Evolutionary conservation across 2,113 vertebrate genomes (phyloP).

Genomic region (Thoracochromis brauschi): DNA sequence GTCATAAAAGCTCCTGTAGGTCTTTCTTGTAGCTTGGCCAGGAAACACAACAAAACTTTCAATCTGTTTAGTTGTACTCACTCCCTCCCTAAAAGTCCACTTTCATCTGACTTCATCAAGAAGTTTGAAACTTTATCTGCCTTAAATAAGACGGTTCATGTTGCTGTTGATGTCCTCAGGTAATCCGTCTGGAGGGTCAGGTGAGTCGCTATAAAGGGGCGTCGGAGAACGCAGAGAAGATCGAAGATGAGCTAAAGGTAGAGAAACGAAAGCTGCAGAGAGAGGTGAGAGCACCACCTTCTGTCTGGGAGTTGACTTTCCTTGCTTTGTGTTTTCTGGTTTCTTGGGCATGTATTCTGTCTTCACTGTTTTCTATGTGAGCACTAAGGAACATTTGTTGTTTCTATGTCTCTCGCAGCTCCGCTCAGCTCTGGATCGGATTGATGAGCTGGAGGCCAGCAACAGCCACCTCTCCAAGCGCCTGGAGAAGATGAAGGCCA

Average conservation of each 20-base stretch:
- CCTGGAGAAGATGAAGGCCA: slow-evolving; percentile 95
- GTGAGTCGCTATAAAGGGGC: slow-evolving; percentile 85
- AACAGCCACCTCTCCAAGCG: slow-evolving; percentile 87
- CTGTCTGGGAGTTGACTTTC: background rate
- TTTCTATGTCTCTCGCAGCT: slow-evolving; percentile 67
- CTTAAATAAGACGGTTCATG: background rate
- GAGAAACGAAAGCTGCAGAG: slow-evolving; percentile 92
- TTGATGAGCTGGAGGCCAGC: slow-evolving; percentile 84
- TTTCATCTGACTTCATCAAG: background rate
- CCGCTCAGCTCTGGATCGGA: slow-evolving; percentile 83
- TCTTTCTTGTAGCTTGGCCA: background rate
- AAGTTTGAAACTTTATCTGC: background rate
- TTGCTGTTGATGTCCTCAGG: slow-evolving; percentile 55
- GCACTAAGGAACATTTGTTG: background rate
- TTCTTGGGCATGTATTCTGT: background rate
- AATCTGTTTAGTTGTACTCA: background rate
- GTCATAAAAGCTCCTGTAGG: background rate
- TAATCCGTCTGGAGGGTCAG: slow-evolving; percentile 88
- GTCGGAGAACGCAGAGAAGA: slow-evolving; percentile 84
- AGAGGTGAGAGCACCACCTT: slow-evolving; percentile 70
- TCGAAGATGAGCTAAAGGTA: slow-evolving; percentile 92
- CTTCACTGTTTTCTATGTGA: background rate
- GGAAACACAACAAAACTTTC: background rate
- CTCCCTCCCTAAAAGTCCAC: background rate
- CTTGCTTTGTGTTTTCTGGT: background rate